A percentile compares a stretch with the other conserved stretches of the same genome.
phyloP scores from a whole-genome alignment of 2,797 vertebrate genomes.

The Mus caroli region DNA sequence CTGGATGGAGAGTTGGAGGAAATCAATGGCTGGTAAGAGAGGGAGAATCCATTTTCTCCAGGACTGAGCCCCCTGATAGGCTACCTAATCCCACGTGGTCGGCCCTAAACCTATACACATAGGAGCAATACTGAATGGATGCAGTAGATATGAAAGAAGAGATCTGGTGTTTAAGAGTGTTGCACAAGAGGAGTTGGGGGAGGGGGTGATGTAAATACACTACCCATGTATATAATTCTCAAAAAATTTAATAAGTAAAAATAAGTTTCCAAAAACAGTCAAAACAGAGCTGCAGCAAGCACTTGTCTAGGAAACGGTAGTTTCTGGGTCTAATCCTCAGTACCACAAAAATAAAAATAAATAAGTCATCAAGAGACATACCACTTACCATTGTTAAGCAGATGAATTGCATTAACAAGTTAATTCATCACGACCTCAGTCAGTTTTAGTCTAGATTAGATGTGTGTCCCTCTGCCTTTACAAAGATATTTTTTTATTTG shows the following conservation, averaged over 20 bases:
- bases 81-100: not conserved
- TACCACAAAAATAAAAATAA: not conserved
- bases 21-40: not conserved
- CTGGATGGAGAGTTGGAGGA: not conserved
- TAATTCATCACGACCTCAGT: not conserved
- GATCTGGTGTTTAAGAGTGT: not conserved
- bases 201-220: not conserved
- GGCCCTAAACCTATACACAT: not conserved
- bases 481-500: not conserved
- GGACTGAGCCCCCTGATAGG: no score
- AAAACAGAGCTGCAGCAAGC: not conserved
- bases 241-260: not conserved
- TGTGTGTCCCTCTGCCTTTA: not conserved
- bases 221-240: not conserved
- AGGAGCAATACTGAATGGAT: not conserved
- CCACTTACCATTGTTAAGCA: not conserved
- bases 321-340: not conserved
- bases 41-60: not conserved
- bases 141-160: not conserved
- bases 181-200: not conserved
- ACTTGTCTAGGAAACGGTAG: not conserved
- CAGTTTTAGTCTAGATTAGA: slow-evolving; percentile 31
- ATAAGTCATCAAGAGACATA: not conserved
- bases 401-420: not conserved
- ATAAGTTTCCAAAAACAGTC: not conserved